Conservation (phyloP, 2,888 invertebrate species). For the Pseudanteris insignis region DNA sequence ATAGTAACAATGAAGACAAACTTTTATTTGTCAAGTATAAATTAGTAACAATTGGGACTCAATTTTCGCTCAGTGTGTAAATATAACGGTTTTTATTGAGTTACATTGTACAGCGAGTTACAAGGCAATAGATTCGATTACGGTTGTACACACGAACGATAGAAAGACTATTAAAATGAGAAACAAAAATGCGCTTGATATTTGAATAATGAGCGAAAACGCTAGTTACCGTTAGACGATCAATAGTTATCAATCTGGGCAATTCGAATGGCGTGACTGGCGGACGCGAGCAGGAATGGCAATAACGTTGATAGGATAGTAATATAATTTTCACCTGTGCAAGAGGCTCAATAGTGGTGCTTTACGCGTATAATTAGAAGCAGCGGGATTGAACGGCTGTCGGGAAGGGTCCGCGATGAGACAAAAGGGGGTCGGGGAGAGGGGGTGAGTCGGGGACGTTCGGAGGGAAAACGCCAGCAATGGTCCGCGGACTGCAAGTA, state of each 20-base stretch:
- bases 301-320: constrained; percentile 64
- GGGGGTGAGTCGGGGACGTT: constrained; percentile 23
- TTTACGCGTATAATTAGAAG: constrained; percentile 62
- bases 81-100: too few species aligned
- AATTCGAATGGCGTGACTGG: constrained; percentile 56
- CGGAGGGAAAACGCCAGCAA: constrained; percentile 27
- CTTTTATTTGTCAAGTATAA: too few species aligned
- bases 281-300: constrained; percentile 59
- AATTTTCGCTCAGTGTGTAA: too few species aligned
- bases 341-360: constrained; percentile 57
- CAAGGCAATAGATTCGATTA: too few species aligned
- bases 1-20: too few species aligned
- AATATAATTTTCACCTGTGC: constrained; percentile 64
- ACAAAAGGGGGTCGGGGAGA: constrained; percentile 26
- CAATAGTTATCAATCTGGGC: constrained; percentile 50
- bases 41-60: too few species aligned
- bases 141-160: too few species aligned
- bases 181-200: constrained; percentile 8
- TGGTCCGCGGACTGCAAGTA: constrained; percentile 51
- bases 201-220: constrained; percentile 30
- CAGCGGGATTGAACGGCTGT: constrained; percentile 54
- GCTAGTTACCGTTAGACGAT: constrained; percentile 31
- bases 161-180: constrained; percentile 12
- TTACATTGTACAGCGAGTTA: too few species aligned
- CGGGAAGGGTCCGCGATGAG: constrained; percentile 41